These are phyloP conservation scores for Erythrolamprus reginae DNA, from an alignment of 2,113 vertebrate species.

Conservation along the genomic window DNA sequence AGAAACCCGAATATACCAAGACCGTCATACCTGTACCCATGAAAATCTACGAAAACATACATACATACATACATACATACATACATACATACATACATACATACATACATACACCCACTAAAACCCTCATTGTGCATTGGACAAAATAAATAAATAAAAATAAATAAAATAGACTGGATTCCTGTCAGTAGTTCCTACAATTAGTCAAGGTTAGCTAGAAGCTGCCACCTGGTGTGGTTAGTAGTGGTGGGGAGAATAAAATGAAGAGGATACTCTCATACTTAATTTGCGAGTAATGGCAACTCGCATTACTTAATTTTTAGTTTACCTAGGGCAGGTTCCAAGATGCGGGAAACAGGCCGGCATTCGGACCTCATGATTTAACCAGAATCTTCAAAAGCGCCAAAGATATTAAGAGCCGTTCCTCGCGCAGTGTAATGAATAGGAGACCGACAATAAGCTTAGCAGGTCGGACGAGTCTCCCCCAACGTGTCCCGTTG, in stretches of 20 bases:
- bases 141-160: too few species aligned
- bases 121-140: too few species aligned
- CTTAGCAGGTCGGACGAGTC: constrained; percentile 63
- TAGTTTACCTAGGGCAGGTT: neutral
- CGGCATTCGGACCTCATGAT: neutral
- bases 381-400: neutral
- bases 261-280: too few species aligned
- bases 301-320: neutral
- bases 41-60: too few species aligned
- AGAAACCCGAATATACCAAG: too few species aligned
- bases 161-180: too few species aligned
- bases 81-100: too few species aligned
- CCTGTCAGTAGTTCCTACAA: neutral
- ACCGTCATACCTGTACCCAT: too few species aligned
- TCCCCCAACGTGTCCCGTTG: constrained; percentile 74
- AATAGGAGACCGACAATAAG: neutral
- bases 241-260: neutral
- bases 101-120: too few species aligned
- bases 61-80: too few species aligned
- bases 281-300: too few species aligned
- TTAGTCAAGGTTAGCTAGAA: neutral
- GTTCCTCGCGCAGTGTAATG: neutral
- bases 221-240: neutral
- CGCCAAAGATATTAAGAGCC: neutral
- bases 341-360: too few species aligned